A percentile compares a stretch with the other conserved stretches of the same genome.
Conservation (phyloP, 1,140 invertebrate genomes). For the Ptiloglossa arizonensis region DNA sequence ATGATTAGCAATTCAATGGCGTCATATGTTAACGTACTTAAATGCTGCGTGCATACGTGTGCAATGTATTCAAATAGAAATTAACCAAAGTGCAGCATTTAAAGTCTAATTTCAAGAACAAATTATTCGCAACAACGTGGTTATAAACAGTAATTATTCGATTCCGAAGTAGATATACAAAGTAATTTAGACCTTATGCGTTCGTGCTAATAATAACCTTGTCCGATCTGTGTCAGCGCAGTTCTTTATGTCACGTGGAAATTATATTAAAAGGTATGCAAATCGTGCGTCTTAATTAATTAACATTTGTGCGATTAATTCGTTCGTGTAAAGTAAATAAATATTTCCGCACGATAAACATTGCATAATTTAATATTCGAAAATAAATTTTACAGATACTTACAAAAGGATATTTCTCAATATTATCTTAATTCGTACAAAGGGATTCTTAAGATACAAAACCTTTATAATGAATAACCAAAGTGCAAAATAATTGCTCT, state of each 20-base stretch:
- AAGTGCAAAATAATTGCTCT: too few species aligned
- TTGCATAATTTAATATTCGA: background rate
- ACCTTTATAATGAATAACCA: too few species aligned
- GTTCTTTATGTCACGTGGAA: slow-evolving; percentile 8
- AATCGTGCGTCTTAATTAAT: slow-evolving; percentile 3
- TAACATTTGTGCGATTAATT: background rate
- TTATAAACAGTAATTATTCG: slow-evolving; percentile 33
- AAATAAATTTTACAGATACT: background rate
- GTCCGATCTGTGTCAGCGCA: slow-evolving; percentile 23
- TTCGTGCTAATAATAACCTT: slow-evolving; percentile 31
- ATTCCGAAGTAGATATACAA: slow-evolving; percentile 32
- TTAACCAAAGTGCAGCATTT: slow-evolving; percentile 3
- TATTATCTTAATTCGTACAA: slow-evolving; percentile 16
- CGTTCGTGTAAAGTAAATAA: background rate
- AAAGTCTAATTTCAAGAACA: background rate
- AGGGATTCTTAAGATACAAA: too few species aligned
- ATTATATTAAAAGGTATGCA: slow-evolving; percentile 4
- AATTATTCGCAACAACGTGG: background rate
- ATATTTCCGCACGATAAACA: background rate
- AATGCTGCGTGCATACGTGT: background rate
- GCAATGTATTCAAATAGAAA: slow-evolving; percentile 2
- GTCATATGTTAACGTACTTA: background rate
- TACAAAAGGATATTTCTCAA: too few species aligned
- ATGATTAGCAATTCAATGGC: background rate
- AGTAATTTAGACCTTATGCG: slow-evolving; percentile 23